These are phyloP conservation scores for Anthopleura xanthogrammica DNA, from an alignment of 92 coral and sea anemone species.

Conservation along the genomic window DNA sequence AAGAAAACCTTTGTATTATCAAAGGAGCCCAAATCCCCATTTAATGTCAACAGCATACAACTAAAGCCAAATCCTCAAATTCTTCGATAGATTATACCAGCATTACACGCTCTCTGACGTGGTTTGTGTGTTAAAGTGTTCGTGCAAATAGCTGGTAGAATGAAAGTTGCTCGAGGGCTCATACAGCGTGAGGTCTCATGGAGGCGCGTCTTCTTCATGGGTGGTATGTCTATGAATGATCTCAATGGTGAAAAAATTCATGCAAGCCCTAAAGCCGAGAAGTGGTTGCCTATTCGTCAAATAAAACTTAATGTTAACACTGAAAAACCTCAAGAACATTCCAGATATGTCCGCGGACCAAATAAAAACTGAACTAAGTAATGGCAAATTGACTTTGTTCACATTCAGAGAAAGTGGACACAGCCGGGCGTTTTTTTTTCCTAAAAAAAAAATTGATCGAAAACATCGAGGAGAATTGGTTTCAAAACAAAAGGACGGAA, in stretches of 20 bases:
- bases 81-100: background rate
- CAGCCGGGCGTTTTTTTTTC: too few species aligned
- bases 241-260: background rate
- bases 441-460: background rate
- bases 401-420: background rate
- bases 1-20: background rate
- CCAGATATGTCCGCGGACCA: background rate
- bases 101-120: background rate
- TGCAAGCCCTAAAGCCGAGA: background rate
- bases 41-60: background rate
- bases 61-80: background rate
- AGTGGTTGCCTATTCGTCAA: background rate
- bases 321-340: too few species aligned
- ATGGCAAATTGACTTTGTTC: background rate
- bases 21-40: background rate
- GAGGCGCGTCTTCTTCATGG: conserved; percentile 18
- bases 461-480: background rate
- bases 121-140: background rate
- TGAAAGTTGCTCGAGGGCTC: background rate
- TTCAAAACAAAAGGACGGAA: background rate
- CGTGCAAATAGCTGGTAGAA: background rate
- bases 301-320: background rate
- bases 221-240: conserved; percentile 17
- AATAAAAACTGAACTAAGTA: background rate
- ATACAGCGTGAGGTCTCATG: conserved; percentile 22